Conservation (phyloP, 2,888 invertebrate species). For the Morpho helenor region DNA sequence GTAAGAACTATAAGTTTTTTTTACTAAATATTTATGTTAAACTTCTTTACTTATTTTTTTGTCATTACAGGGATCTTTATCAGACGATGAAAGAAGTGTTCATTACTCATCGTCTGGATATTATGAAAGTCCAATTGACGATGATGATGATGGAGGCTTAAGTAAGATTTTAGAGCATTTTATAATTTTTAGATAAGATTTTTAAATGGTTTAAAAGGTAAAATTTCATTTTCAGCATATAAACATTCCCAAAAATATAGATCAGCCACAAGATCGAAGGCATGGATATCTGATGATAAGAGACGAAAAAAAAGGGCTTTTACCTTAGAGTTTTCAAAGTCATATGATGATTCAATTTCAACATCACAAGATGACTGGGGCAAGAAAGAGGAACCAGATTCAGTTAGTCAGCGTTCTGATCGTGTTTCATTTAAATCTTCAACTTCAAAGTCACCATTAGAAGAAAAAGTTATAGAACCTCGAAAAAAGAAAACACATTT, state of each 20-base stretch:
- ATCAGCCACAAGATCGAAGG: conserved; percentile 60
- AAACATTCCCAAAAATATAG: conserved; percentile 74
- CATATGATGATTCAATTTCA: conserved; percentile 77
- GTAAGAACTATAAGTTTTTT: conserved; percentile 33
- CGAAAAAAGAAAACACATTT: conserved; percentile 74
- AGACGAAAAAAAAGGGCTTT: conserved; percentile 86
- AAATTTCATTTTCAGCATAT: conserved; percentile 50
- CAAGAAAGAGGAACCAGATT: conserved; percentile 53
- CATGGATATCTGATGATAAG: conserved; percentile 85
- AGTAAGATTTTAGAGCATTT: conserved; percentile 44
- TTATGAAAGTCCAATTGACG: conserved; percentile 86
- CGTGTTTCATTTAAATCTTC: conserved; percentile 48
- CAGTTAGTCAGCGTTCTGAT: conserved; percentile 51
- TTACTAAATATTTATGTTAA: too few relatives aligned
- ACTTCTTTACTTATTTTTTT: neutral
- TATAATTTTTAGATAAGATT: neutral
- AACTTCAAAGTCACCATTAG: conserved; percentile 54
- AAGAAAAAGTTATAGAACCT: conserved; percentile 56
- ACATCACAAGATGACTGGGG: conserved; percentile 72
- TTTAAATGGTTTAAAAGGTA: conserved; percentile 15
- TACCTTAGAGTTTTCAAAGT: conserved; percentile 85
- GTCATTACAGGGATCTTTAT: conserved; percentile 74
- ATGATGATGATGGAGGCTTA: conserved; percentile 78
- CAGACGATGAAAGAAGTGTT: conserved; percentile 84
- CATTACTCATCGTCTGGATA: conserved; percentile 87